phyloP scores from a whole-genome alignment of 2,113 vertebrate genomes.

The Sus scrofa region DNA sequence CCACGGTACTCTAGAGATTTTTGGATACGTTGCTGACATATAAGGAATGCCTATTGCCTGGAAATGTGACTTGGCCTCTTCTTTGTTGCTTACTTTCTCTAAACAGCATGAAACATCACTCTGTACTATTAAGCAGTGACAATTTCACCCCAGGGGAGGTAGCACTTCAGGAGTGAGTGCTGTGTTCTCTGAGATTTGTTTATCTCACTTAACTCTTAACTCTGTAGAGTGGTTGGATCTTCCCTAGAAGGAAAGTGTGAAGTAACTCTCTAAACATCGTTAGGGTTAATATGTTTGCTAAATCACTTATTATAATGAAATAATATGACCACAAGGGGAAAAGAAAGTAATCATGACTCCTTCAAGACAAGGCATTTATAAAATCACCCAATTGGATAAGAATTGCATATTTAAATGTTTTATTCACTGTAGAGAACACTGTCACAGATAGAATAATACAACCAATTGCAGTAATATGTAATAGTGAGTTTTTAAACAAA shows the following conservation, averaged over 20 bases:
- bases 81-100: slow-evolving; percentile 50
- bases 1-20: background rate
- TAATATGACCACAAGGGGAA: slow-evolving; percentile 17
- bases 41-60: slow-evolving; percentile 5
- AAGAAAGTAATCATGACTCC: background rate
- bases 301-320: slow-evolving; percentile 13
- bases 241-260: slow-evolving; percentile 25
- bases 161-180: slow-evolving; percentile 34
- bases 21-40: background rate
- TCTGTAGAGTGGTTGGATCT: slow-evolving; percentile 32
- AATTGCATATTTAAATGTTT: slow-evolving; percentile 45
- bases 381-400: slow-evolving; percentile 50
- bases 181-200: slow-evolving; percentile 58
- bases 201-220: slow-evolving; percentile 61
- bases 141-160: slow-evolving; percentile 41
- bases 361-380: slow-evolving; percentile 48
- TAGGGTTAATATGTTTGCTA: background rate
- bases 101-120: slow-evolving; percentile 8
- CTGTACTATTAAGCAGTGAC: slow-evolving; percentile 12
- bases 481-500: slow-evolving; percentile 54
- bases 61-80: slow-evolving; percentile 37
- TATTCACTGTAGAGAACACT: background rate
- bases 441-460: slow-evolving; percentile 42
- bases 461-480: background rate
- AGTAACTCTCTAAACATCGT: slow-evolving; percentile 32